A percentile compares a stretch with the other conserved stretches of the same genome.
phyloP scores from a whole-genome alignment of 1,140 invertebrate species.

The Heliconius congener region DNA sequence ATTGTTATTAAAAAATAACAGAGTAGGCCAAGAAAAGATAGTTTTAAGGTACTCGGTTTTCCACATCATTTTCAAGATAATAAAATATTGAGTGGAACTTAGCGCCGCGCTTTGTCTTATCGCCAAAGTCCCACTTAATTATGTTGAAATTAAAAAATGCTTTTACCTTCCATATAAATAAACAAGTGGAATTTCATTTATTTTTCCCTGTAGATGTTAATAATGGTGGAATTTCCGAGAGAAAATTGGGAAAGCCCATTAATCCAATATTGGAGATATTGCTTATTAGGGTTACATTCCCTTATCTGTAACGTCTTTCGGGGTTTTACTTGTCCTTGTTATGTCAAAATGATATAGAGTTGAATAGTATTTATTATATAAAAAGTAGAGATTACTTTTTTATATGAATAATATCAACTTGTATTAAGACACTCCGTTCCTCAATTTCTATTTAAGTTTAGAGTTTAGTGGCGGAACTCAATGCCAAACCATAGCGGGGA shows the following conservation, averaged over 20 bases:
- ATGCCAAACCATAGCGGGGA: too few species aligned
- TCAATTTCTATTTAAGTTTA: too few species aligned
- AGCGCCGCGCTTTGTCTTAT: too few species aligned
- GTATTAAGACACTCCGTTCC: too few species aligned
- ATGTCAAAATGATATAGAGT: conserved; percentile 4
- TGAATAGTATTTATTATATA: neutral
- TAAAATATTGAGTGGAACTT: neutral
- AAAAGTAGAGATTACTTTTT: neutral
- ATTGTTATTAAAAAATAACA: too few species aligned
- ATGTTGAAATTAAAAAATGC: neutral
- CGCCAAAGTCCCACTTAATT: neutral
- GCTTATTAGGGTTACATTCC: conserved; percentile 3
- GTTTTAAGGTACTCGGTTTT: neutral
- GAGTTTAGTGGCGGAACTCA: too few species aligned
- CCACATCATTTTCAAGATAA: neutral
- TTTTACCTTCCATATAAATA: neutral
- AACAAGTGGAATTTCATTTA: conserved; percentile 1
- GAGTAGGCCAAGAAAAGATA: neutral
- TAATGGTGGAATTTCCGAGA: conserved; percentile 4
- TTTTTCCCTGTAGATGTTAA: neutral
- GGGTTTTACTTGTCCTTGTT: neutral
- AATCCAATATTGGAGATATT: conserved; percentile 5
- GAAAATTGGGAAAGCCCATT: conserved; percentile 10
- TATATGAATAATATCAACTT: too few species aligned
- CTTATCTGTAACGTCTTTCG: neutral